Conservation (phyloP, 2,797 vertebrate genomes). For the Channallabes apus region DNA sequence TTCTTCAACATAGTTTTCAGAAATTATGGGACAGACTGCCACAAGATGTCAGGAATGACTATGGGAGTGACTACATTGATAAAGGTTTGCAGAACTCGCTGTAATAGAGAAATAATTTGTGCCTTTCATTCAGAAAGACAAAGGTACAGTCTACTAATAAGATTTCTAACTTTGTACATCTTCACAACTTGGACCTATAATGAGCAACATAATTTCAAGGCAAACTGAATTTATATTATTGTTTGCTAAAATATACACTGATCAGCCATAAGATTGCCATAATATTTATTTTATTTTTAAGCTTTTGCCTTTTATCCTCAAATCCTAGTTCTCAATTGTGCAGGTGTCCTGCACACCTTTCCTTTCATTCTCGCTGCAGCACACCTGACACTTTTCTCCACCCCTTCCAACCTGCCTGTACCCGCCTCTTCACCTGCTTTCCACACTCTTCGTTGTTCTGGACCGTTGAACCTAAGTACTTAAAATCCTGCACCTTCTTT, state of each 20-base stretch:
- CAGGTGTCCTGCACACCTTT: too few relatives aligned
- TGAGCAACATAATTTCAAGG: not conserved
- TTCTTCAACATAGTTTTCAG: conserved; percentile 30
- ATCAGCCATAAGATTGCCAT: too few relatives aligned
- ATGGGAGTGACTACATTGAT: conserved; percentile 59
- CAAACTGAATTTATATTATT: not conserved
- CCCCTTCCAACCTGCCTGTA: too few relatives aligned
- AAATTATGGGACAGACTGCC: conserved; percentile 58
- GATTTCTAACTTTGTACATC: not conserved
- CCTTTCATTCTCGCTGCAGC: too few relatives aligned
- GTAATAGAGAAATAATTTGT: not conserved
- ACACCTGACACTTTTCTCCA: too few relatives aligned
- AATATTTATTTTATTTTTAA: not conserved
- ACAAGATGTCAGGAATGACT: conserved; percentile 59
- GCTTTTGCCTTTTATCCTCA: not conserved
- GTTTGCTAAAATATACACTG: not conserved
- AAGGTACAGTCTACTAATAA: too few relatives aligned
- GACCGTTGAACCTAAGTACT: too few relatives aligned
- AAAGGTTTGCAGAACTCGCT: conserved; percentile 41
- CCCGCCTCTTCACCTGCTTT: too few relatives aligned
- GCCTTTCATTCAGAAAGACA: not conserved
- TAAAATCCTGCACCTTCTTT: too few relatives aligned
- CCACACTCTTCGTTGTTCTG: too few relatives aligned
- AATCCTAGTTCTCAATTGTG: not conserved
- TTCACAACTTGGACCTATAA: not conserved